Conservation (phyloP, 2,113 vertebrate species). For the Engystomops pustulosus region DNA sequence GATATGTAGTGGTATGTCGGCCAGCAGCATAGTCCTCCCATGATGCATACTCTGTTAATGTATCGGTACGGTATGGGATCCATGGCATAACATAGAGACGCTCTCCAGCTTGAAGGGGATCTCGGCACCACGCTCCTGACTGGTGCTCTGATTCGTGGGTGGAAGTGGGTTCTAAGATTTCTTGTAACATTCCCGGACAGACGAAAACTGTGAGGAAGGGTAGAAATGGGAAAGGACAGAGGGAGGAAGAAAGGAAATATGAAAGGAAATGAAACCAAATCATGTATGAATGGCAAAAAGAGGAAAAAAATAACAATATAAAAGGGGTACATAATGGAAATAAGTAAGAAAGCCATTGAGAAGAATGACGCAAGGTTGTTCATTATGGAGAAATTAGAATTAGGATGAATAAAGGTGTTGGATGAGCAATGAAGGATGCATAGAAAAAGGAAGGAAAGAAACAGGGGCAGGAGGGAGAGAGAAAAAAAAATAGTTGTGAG, state of each 20-base stretch:
- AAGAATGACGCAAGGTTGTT: background rate
- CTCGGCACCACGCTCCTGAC: constrained; percentile 93
- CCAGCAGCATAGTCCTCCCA: constrained; percentile 90
- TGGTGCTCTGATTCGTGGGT: constrained; percentile 90
- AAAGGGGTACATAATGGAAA: constrained; percentile 60
- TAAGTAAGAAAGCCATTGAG: constrained; percentile 59
- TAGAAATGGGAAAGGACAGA: constrained; percentile 62
- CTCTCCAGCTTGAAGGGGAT: constrained; percentile 92
- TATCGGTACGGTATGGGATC: constrained; percentile 93
- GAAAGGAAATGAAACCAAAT: constrained; percentile 59
- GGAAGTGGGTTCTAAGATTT: constrained; percentile 84
- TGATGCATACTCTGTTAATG: constrained; percentile 88
- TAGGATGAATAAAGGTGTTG: background rate
- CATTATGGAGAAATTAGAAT: background rate
- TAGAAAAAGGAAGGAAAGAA: background rate
- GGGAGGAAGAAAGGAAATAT: constrained; percentile 62
- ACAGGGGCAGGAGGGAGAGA: constrained; percentile 63
- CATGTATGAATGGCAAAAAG: constrained; percentile 58
- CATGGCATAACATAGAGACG: constrained; percentile 95
- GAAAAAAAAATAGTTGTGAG: constrained; percentile 72
- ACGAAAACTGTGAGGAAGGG: constrained; percentile 85
- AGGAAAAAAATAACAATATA: constrained; percentile 64
- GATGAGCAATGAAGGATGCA: background rate
- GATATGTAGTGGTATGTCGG: constrained; percentile 89
- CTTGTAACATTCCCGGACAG: constrained; percentile 88